phyloP scores from a whole-genome alignment of 2,113 vertebrate genomes.

The Saccopteryx bilineata region DNA sequence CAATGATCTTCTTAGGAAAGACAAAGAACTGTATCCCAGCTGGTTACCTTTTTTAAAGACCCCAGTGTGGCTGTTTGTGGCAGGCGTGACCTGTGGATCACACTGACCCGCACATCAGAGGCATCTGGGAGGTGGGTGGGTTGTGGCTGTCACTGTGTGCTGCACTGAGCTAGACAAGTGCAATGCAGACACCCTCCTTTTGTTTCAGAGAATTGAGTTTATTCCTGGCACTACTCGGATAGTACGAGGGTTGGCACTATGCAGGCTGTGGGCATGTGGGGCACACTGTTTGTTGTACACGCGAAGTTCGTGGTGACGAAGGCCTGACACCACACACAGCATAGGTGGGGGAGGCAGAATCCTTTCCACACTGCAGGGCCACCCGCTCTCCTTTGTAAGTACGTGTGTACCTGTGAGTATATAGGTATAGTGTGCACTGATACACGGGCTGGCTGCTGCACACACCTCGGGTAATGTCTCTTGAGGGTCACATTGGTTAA shows the following conservation, averaged over 20 bases:
- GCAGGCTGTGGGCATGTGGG: conserved; percentile 1
- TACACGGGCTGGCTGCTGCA: too few species aligned
- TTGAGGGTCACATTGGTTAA: not conserved
- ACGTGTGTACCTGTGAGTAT: too few species aligned
- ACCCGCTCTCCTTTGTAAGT: rapidly evolving
- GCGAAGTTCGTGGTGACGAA: conserved; percentile 67
- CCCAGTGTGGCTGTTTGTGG: conserved; percentile 78
- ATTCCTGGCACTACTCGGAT: conserved; percentile 45
- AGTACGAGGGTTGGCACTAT: conserved; percentile 63
- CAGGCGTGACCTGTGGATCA: conserved; percentile 84
- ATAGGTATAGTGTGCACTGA: too few species aligned
- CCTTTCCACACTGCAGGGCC: not conserved
- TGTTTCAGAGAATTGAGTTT: not conserved
- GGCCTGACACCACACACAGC: conserved; percentile 52
- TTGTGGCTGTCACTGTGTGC: not conserved
- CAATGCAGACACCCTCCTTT: not conserved
- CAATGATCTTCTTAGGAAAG: conserved; percentile 99
- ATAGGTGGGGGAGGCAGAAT: conserved; percentile 56
- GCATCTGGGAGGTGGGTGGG: not conserved
- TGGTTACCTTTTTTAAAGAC: conserved; percentile 83
- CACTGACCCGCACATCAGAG: conserved; percentile 42
- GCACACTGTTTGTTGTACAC: not conserved
- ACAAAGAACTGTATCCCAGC: conserved; percentile 99
- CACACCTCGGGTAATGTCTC: too few species aligned
- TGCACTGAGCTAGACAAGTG: conserved; percentile 63